Conservation (phyloP, 2,888 invertebrate genomes). For the Trachelus stipa region DNA sequence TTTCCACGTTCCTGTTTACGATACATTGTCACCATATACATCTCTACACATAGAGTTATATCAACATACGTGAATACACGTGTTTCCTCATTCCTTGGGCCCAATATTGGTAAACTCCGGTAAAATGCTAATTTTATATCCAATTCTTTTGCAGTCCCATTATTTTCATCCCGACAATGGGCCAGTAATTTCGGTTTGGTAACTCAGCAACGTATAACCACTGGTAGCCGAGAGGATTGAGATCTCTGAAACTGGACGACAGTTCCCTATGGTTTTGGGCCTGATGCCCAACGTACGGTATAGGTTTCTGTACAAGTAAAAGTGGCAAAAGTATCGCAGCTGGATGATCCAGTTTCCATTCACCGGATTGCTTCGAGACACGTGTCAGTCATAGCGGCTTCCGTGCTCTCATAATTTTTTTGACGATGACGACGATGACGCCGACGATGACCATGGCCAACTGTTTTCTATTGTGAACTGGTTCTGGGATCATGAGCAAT, state of each 20-base stretch:
- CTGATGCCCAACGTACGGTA: background rate
- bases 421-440: background rate
- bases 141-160: background rate
- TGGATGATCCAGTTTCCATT: background rate
- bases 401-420: background rate
- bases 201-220: background rate
- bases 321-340: background rate
- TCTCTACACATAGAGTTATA: background rate
- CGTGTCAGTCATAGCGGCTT: background rate
- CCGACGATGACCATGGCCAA: background rate
- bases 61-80: background rate
- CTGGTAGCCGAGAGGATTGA: background rate
- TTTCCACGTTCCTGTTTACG: background rate
- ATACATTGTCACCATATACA: background rate
- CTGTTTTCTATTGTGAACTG: background rate
- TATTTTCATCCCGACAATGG: background rate
- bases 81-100: background rate
- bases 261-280: background rate
- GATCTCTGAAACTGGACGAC: background rate
- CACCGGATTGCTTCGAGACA: background rate
- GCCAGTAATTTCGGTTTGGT: background rate
- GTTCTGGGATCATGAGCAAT: background rate
- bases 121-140: background rate
- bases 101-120: background rate
- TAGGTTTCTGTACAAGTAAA: background rate